phyloP scores from a whole-genome alignment of 1,140 invertebrate genomes.

The Cotesia chilonis region DNA sequence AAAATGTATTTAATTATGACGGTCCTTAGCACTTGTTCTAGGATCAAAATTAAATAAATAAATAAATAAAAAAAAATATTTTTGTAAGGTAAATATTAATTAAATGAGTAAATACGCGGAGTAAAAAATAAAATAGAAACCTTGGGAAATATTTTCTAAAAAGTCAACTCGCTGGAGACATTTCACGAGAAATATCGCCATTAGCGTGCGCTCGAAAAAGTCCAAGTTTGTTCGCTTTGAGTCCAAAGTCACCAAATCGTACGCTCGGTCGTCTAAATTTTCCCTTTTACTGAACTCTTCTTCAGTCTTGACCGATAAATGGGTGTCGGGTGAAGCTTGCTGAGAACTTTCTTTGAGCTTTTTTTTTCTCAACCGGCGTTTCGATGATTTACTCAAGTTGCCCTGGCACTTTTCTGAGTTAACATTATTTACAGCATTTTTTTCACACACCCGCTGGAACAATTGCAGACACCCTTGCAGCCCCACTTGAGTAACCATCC shows the following conservation, averaged over 20 bases:
- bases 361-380: constrained; percentile 46
- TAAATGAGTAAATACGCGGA: too few relatives aligned
- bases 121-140: too few relatives aligned
- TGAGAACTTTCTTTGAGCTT: constrained; percentile 45
- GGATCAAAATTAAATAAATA: too few relatives aligned
- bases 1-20: too few relatives aligned
- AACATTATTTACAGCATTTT: neutral
- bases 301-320: too few relatives aligned
- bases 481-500: constrained; percentile 76
- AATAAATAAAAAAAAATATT: too few relatives aligned
- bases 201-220: constrained; percentile 79
- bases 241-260: constrained; percentile 76
- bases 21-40: too few relatives aligned
- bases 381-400: constrained; percentile 47
- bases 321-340: constrained; percentile 12
- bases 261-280: constrained; percentile 62
- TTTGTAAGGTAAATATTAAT: too few relatives aligned
- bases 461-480: constrained; percentile 66
- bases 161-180: constrained; percentile 73
- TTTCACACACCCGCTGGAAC: constrained; percentile 48
- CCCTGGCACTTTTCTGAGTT: constrained; percentile 14
- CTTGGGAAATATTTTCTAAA: constrained; percentile 59
- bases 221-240: constrained; percentile 73
- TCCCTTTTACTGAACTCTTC: neutral
- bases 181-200: constrained; percentile 80